Evolutionary conservation across 37 sponge, comb jelly and placozoan species (phyloP).

Genomic region (Amphimedon queenslandica): DNA sequence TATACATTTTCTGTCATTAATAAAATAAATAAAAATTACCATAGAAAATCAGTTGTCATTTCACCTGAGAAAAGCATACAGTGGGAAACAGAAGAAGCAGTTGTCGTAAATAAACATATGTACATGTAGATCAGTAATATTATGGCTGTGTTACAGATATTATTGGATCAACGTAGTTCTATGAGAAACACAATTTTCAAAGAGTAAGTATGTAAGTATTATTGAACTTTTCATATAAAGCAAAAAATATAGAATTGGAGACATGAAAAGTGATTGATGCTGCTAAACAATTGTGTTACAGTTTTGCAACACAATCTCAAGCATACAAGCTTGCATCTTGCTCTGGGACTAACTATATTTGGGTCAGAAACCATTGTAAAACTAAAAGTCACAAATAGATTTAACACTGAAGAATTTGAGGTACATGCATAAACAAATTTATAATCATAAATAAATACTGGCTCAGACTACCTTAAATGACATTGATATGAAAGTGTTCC

Average conservation of each 20-base stretch:
- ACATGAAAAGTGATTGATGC: neutral
- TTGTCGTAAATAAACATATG: neutral
- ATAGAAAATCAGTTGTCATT: neutral
- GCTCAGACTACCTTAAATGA: neutral
- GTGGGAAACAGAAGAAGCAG: conserved; percentile 25
- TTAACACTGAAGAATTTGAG: neutral
- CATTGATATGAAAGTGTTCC: neutral
- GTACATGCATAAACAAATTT: neutral
- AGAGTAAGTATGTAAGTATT: neutral
- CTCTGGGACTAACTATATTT: conserved; percentile 6
- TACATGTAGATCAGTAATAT: neutral
- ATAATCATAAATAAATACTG: neutral
- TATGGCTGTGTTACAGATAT: neutral
- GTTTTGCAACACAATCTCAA: neutral
- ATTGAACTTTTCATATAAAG: neutral
- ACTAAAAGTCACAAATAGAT: neutral
- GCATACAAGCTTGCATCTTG: conserved; percentile 1
- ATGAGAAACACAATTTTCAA: neutral
- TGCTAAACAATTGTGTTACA: conserved; percentile 3
- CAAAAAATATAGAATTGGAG: neutral
- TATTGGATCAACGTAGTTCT: conserved; percentile 12
- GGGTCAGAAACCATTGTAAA: neutral
- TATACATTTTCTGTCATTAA: too few relatives aligned
- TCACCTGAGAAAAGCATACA: neutral
- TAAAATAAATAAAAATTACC: too few relatives aligned